Base-by-base conservation (phyloP, 2,113 vertebrate genomes). In the Otus sunia region DNA sequence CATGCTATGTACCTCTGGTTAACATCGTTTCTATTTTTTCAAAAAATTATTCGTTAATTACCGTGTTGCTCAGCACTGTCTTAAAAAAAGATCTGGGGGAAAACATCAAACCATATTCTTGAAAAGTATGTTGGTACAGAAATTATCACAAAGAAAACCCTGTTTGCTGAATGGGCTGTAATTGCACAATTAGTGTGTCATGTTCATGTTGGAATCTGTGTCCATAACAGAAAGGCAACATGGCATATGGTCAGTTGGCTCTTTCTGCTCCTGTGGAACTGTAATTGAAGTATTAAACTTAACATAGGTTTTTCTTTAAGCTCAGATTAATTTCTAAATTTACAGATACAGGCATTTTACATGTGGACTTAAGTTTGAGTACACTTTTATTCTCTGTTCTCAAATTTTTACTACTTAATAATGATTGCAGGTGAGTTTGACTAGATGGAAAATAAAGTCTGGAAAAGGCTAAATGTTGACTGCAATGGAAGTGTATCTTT, bases 171-270 rank as follows among this genome's bases (percentile, higher is more conserved):
- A 30, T 6, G 14, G 66, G 47, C 29, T 87, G 18, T 10, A 45
- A 34, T 12, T 26, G 20, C 19, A 30, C 55, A 16, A 7, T 71
- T 37, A 45, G 10, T 91, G 50, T 18, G 4, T 60, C 43, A 10
- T 45, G 39, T 43, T 76, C 17, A 0, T 3, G 10, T 18, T 76
- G 75, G 79, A 43, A 39, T 7, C 25, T 34, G 67, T 43, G 68
- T 37, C 90, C 30, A 0, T 4, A 18, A 18, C 27, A 41, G 22
- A 55, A 64, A 86, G 50, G 45, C 55, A 34, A 37, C 19, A 7
- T 53, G 73, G 30, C 74, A 37, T n/a, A 4, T 0, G 2, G 32
- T 75, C 37, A 25, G 0, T 30, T 74, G n/a, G 21, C 32, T 36
- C 1, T 47, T 86, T 81, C n/a, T 90, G 9, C 52, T 78, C 17